Evolutionary conservation across 2,113 vertebrate genomes (phyloP).

Genomic region (Tetraodon nigroviridis): DNA sequence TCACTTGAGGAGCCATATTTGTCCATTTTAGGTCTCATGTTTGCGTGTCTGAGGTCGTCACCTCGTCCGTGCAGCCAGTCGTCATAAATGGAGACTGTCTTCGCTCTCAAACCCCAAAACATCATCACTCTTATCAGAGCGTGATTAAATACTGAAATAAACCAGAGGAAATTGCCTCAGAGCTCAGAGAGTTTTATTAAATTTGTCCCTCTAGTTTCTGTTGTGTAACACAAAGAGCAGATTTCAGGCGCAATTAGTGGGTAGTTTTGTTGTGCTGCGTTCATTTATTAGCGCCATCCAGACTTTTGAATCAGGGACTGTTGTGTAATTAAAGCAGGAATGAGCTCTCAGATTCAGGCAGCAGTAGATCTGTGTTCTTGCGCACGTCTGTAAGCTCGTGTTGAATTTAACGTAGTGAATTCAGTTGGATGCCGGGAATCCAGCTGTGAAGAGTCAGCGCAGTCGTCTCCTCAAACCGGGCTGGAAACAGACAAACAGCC

Average conservation of each 20-base stretch:
- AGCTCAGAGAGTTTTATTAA: not conserved
- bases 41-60: too few species aligned
- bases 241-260: slow-evolving; percentile 22
- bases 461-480: slow-evolving; percentile 35
- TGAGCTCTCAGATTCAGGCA: not conserved
- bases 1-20: not conserved
- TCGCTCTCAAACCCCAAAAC: not conserved
- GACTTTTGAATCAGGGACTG: slow-evolving; percentile 14
- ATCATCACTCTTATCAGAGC: not conserved
- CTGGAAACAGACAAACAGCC: slow-evolving; percentile 8
- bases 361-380: too few species aligned
- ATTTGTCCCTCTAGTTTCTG: not conserved
- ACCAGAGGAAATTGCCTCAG: slow-evolving; percentile 6
- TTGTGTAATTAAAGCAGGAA: slow-evolving; percentile 15
- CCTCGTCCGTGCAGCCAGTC: too few species aligned
- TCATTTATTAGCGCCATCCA: slow-evolving; percentile 29
- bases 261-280: slow-evolving; percentile 5
- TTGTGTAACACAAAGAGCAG: slow-evolving; percentile 22
- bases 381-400: too few species aligned
- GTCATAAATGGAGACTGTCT: too few species aligned
- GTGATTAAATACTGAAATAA: slow-evolving; percentile 12
- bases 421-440: too few species aligned
- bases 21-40: too few species aligned
- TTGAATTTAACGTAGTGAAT: too few species aligned
- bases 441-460: too few species aligned